Percentiles rank a stretch among this genome's conserved stretches.
phyloP scores from a whole-genome alignment of 1,140 invertebrate species.

The Drosophila melanica region DNA sequence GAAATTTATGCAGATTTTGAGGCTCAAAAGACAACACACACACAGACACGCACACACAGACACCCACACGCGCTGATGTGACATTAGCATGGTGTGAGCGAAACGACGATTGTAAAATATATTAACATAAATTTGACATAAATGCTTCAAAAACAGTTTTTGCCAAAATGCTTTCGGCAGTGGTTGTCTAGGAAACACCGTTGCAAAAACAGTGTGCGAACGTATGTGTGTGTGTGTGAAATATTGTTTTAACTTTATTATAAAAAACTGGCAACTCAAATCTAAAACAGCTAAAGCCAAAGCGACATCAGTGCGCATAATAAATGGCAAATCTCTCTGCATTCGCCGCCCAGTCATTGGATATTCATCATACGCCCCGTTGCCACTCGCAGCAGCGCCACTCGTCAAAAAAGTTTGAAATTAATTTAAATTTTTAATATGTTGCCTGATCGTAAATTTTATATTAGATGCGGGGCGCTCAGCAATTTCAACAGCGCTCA shows the following conservation, averaged over 20 bases:
- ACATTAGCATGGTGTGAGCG: conserved; percentile 39
- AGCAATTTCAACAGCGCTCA: background rate
- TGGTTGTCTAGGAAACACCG: conserved; percentile 49
- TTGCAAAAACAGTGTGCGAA: background rate
- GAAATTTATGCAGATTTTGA: conserved; percentile 77
- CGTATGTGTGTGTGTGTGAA: conserved; percentile 34
- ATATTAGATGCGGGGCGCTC: conserved; percentile 27
- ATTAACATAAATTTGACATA: conserved; percentile 84
- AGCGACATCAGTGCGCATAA: conserved; percentile 42
- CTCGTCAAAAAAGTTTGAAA: conserved; percentile 57
- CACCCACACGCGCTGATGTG: conserved; percentile 17
- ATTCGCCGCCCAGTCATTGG: no score
- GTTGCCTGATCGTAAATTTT: conserved; percentile 61
- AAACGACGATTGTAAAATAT: conserved; percentile 73
- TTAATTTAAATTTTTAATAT: conserved; percentile 80
- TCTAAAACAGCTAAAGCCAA: conserved; percentile 49
- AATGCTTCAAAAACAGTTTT: conserved; percentile 79
- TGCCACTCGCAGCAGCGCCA: conserved; percentile 7
- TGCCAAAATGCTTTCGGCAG: conserved; percentile 15
- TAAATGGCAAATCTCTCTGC: conserved; percentile 55
- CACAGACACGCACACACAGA: background rate
- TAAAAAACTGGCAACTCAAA: conserved; percentile 58
- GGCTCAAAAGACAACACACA: conserved; percentile 64
- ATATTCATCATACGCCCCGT: background rate
- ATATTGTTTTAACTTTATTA: conserved; percentile 81